A percentile compares a stretch with the other conserved stretches of the same genome.
Conservation (phyloP, 1,140 invertebrate species). For the Cotesia typhae region DNA sequence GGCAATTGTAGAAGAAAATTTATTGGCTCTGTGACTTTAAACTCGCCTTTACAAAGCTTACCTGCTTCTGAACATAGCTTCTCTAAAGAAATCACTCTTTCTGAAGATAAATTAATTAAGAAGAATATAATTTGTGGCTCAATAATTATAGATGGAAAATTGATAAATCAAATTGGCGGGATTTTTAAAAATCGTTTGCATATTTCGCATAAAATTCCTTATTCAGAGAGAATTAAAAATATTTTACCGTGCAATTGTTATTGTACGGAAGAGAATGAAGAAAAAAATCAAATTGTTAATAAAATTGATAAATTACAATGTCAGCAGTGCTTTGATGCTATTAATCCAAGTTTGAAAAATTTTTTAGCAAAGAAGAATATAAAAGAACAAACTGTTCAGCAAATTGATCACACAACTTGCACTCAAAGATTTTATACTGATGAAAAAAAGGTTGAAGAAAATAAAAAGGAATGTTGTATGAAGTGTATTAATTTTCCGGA, state of each 20-base stretch:
- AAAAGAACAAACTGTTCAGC: neutral
- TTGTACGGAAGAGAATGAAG: conserved; percentile 40
- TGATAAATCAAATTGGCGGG: conserved; percentile 43
- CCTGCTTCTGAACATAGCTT: conserved; percentile 38
- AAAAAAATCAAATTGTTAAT: no score
- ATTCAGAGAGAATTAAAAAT: conserved; percentile 38
- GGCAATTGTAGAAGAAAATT: conserved; percentile 45
- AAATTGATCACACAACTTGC: conserved; percentile 38
- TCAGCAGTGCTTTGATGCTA: conserved; percentile 41
- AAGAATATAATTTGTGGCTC: conserved; percentile 46
- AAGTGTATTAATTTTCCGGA: neutral
- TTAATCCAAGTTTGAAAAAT: conserved; percentile 15
- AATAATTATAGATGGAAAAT: conserved; percentile 39
- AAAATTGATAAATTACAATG: conserved; percentile 42
- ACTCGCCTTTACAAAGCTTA: conserved; percentile 46
- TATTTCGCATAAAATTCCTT: conserved; percentile 34
- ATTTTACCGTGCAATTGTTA: conserved; percentile 45
- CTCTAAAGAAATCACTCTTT: conserved; percentile 40
- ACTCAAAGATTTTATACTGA: neutral
- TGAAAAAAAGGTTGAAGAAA: neutral
- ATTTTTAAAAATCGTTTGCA: conserved; percentile 42
- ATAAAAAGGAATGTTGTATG: neutral
- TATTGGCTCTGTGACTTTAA: conserved; percentile 46
- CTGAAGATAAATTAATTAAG: conserved; percentile 44
- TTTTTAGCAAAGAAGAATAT: conserved; percentile 12